These are phyloP conservation scores for Himalopsyche kuldschensis DNA, from an alignment of 2,888 invertebrate species.

Conservation along the genomic window DNA sequence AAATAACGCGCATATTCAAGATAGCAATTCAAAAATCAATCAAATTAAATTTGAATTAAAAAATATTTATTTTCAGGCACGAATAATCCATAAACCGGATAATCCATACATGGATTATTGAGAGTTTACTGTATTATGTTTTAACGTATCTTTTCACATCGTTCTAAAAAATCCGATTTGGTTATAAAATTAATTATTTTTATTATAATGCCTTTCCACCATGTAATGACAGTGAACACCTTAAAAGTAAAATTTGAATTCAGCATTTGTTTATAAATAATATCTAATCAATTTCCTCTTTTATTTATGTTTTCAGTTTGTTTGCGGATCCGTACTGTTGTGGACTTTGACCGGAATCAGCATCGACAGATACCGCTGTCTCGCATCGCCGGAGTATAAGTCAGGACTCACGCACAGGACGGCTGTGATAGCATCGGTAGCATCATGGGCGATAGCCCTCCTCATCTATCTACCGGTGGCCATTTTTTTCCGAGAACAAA, in stretches of 20 bases:
- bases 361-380: conserved; percentile 60
- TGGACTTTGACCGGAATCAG: conserved; percentile 63
- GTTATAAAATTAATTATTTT: too few relatives aligned
- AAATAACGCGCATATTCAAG: background rate
- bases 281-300: background rate
- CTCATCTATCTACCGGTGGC: conserved; percentile 56
- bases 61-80: too few relatives aligned
- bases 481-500: conserved; percentile 54
- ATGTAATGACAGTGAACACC: too few relatives aligned
- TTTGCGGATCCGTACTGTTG: conserved; percentile 60
- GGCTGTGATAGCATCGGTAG: conserved; percentile 49
- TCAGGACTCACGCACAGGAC: conserved; percentile 53
- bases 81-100: too few relatives aligned
- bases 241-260: too few relatives aligned
- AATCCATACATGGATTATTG: too few relatives aligned
- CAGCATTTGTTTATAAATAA: too few relatives aligned
- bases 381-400: conserved; percentile 59
- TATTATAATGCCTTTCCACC: too few relatives aligned
- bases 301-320: conserved; percentile 51
- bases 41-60: too few relatives aligned
- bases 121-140: too few relatives aligned
- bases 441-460: conserved; percentile 56
- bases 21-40: background rate
- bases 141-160: too few relatives aligned
- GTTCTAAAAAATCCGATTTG: too few relatives aligned